A percentile compares a stretch with the other conserved stretches of the same genome.
These are phyloP conservation scores for Nicator chloris DNA, from an alignment of 2,113 vertebrate genomes.

Conservation along the genomic window DNA sequence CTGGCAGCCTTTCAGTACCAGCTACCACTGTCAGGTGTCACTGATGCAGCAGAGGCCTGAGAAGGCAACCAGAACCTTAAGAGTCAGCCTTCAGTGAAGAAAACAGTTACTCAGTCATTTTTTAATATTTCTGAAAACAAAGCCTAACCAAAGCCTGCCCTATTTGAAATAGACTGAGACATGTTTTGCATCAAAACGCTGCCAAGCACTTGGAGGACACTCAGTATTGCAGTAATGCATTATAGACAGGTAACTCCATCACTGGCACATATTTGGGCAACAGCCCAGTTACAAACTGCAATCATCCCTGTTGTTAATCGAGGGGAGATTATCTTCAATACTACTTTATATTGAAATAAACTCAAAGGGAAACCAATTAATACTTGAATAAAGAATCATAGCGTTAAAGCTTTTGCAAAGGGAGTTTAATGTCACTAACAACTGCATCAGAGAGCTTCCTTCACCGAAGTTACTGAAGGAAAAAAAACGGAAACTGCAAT, in stretches of 20 bases:
- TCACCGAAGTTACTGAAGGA: background rate
- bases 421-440: background rate
- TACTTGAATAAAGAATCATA: background rate
- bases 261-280: background rate
- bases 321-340: background rate
- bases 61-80: background rate
- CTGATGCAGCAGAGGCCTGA: background rate
- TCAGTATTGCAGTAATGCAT: background rate
- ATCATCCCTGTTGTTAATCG: background rate
- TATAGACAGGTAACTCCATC: background rate
- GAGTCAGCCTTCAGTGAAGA: background rate
- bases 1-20: background rate
- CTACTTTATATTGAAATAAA: background rate
- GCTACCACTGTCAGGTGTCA: background rate
- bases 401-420: background rate
- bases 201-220: background rate
- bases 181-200: background rate
- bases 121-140: background rate
- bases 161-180: background rate
- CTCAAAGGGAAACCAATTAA: background rate
- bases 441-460: background rate
- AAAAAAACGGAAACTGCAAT: background rate
- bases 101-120: background rate
- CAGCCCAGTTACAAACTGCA: background rate
- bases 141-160: background rate